These are phyloP conservation scores for Chaunax sp. DNA, from an alignment of 2,797 vertebrate genomes.

Conservation along the genomic window DNA sequence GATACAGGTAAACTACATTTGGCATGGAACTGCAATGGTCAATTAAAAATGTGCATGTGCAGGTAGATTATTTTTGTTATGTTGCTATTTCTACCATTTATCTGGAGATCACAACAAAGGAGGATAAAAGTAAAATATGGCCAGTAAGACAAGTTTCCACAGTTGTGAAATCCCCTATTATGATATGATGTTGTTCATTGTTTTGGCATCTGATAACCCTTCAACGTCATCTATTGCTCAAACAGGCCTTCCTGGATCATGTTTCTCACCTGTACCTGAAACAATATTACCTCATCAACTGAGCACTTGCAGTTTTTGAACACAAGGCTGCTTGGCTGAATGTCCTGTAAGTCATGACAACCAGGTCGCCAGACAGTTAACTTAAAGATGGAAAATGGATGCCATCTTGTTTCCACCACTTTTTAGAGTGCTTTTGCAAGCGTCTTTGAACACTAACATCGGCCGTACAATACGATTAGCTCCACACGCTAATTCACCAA, in stretches of 20 bases:
- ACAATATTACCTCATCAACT: not conserved
- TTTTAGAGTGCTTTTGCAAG: too few relatives aligned
- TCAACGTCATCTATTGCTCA: not conserved
- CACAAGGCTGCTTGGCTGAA: not conserved
- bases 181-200: accelerated
- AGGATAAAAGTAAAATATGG: not conserved
- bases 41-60: not conserved
- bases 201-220: not conserved
- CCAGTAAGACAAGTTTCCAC: not conserved
- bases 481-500: too few relatives aligned
- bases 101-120: not conserved
- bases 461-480: too few relatives aligned
- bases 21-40: too few relatives aligned
- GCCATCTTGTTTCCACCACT: too few relatives aligned
- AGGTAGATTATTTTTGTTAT: not conserved
- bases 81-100: not conserved
- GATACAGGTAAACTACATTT: too few relatives aligned
- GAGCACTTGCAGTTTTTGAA: not conserved
- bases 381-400: too few relatives aligned
- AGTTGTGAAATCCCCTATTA: not conserved
- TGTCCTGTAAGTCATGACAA: too few relatives aligned
- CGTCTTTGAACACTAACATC: too few relatives aligned
- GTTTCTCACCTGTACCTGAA: not conserved
- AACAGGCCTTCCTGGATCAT: too few relatives aligned
- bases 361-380: too few relatives aligned